Evolutionary conservation across 2,888 invertebrate genomes (phyloP).

Genomic region (Artemia sp.): DNA sequence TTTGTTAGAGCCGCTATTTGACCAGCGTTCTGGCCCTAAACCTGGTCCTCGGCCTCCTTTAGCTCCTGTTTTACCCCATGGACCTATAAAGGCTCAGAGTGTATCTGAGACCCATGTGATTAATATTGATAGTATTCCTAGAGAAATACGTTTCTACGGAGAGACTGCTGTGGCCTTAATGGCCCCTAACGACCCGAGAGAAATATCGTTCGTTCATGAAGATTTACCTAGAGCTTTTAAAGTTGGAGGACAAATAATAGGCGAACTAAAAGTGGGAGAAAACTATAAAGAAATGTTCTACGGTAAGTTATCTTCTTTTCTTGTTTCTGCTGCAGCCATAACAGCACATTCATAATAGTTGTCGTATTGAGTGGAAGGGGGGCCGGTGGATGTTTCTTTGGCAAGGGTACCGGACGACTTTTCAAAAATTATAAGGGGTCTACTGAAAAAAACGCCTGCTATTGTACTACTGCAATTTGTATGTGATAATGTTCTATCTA

Average conservation of each 20-base stretch:
- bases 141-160: constrained; percentile 70
- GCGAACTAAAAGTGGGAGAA: constrained; percentile 41
- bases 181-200: constrained; percentile 66
- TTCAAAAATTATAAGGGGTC: too few species aligned
- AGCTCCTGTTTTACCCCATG: constrained; percentile 35
- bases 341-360: too few species aligned
- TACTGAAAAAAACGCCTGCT: too few species aligned
- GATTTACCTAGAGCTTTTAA: constrained; percentile 29
- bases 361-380: too few species aligned
- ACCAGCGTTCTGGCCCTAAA: constrained; percentile 13
- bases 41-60: constrained; percentile 27
- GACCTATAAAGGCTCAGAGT: constrained; percentile 39
- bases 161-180: constrained; percentile 66
- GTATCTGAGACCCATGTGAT: constrained; percentile 58
- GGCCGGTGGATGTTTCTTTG: too few species aligned
- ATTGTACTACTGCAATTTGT: too few species aligned
- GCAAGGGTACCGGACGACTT: too few species aligned
- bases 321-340: too few species aligned
- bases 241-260: not conserved
- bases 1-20: constrained; percentile 15
- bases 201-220: constrained; percentile 59
- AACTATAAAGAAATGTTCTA: constrained; percentile 53
- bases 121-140: constrained; percentile 57
- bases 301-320: constrained; percentile 34
- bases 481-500: too few species aligned